phyloP scores from a whole-genome alignment of 2,888 invertebrate genomes.

The Leucophenga montana region DNA sequence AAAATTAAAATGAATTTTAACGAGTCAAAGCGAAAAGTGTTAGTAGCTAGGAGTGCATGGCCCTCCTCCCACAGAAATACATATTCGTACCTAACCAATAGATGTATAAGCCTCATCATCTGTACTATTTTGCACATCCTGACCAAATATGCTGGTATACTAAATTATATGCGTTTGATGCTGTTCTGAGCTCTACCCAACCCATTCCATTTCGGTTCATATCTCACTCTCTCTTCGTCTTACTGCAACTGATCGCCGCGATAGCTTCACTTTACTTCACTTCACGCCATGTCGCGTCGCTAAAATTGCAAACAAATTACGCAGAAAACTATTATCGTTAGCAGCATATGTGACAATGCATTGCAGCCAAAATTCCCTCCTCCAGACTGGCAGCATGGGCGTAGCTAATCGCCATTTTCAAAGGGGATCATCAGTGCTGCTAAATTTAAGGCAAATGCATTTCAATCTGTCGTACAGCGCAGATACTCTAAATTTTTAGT shows the following conservation, averaged over 20 bases:
- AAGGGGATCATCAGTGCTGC: too few relatives aligned
- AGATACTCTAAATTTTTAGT: too few relatives aligned
- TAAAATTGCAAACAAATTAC: conserved; percentile 69
- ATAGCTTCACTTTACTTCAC: conserved; percentile 43
- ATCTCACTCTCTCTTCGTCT: too few relatives aligned
- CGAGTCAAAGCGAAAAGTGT: conserved; percentile 63
- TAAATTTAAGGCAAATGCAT: too few relatives aligned
- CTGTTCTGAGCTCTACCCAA: background rate
- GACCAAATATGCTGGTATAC: conserved; percentile 34
- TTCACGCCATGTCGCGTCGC: conserved; percentile 32
- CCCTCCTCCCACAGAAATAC: too few relatives aligned
- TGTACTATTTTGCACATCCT: background rate
- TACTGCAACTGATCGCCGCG: conserved; percentile 32
- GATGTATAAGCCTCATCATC: background rate
- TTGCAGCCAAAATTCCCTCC: conserved; percentile 43
- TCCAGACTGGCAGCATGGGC: conserved; percentile 18
- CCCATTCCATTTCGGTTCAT: background rate
- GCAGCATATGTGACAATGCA: conserved; percentile 69
- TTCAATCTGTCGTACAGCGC: too few relatives aligned
- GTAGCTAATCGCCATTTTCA: background rate
- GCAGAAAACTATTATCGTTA: conserved; percentile 73
- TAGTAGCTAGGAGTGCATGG: conserved; percentile 25
- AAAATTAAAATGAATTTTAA: conserved; percentile 66
- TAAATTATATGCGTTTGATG: conserved; percentile 53
- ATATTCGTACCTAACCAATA: background rate